A percentile compares a stretch with the other conserved stretches of the same genome.
phyloP scores from a whole-genome alignment of 2,888 invertebrate species.

The Drosophila austrosaltans region DNA sequence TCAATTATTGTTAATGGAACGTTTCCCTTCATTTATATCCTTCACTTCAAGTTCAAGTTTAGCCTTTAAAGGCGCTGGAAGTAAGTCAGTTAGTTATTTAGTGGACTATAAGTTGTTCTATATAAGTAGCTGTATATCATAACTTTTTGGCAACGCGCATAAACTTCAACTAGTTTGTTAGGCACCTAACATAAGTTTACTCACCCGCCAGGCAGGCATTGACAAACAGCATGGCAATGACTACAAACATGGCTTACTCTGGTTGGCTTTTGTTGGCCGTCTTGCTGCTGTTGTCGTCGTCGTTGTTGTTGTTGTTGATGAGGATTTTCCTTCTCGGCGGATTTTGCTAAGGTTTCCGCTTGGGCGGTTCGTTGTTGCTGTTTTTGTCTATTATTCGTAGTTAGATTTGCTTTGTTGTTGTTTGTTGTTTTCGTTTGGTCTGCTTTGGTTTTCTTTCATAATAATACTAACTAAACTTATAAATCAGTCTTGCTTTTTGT shows the following conservation, averaged over 20 bases:
- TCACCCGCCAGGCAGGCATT: conserved; percentile 84
- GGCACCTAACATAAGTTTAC: conserved; percentile 54
- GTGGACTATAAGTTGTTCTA: no score
- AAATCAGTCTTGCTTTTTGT: conserved; percentile 78
- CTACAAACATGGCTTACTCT: conserved; percentile 80
- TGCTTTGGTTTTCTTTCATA: conserved; percentile 32
- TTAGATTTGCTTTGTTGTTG: conserved; percentile 1
- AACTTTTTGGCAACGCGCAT: neutral
- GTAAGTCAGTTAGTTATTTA: no score
- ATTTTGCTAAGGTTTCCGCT: conserved; percentile 49
- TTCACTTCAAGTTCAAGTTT: no score
- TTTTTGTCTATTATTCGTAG: conserved; percentile 5
- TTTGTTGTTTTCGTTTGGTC: conserved; percentile 19
- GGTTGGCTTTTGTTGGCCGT: conserved; percentile 17
- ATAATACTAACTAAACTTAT: conserved; percentile 75
- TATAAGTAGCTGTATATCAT: no score
- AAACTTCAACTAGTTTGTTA: conserved; percentile 1
- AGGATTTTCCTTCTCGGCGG: conserved; percentile 16
- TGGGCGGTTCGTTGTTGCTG: conserved; percentile 39
- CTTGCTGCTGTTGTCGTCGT: conserved; percentile 10
- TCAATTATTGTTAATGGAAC: no score
- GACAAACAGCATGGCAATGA: conserved; percentile 81
- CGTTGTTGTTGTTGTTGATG: conserved; percentile 15
- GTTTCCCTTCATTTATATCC: no score
- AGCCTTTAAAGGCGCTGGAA: no score